These are phyloP conservation scores for Hypercompe scribonia DNA, from an alignment of 2,888 invertebrate species.

Conservation along the genomic window DNA sequence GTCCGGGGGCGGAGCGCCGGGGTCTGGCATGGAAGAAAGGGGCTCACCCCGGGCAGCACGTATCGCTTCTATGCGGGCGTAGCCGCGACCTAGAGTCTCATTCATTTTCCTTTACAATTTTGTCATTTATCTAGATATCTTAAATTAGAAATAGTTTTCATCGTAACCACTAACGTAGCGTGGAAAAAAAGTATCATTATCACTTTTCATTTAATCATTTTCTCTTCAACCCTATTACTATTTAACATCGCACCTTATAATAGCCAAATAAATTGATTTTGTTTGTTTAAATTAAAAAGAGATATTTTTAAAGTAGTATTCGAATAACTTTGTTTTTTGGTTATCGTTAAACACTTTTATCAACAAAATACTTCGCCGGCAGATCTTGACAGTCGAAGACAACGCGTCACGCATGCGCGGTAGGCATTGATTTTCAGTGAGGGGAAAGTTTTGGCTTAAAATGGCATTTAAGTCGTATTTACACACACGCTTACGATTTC, in stretches of 20 bases:
- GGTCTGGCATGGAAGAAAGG: constrained; percentile 66
- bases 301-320: not conserved
- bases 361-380: constrained; percentile 61
- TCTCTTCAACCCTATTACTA: not conserved
- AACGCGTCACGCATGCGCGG: constrained; percentile 71
- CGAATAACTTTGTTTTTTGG: constrained; percentile 35
- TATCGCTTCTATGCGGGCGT: constrained; percentile 87
- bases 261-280: not conserved
- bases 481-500: not conserved
- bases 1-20: constrained; percentile 90
- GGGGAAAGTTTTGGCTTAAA: constrained; percentile 28
- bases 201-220: not conserved
- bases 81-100: constrained; percentile 89
- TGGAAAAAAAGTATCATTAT: not conserved
- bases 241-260: not conserved
- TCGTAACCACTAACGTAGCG: constrained; percentile 1
- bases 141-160: not conserved
- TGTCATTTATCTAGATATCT: constrained; percentile 6
- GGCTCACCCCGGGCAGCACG: constrained; percentile 85
- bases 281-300: constrained; percentile 5
- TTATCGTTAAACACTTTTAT: constrained; percentile 37
- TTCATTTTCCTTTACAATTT: constrained; percentile 78
- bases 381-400: constrained; percentile 62
- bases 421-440: constrained; percentile 78
- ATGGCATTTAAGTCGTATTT: not conserved